Percentiles rank a stretch among this genome's conserved stretches.
phyloP scores from a whole-genome alignment of 1,140 invertebrate genomes.

The Diploscapter pachys region DNA sequence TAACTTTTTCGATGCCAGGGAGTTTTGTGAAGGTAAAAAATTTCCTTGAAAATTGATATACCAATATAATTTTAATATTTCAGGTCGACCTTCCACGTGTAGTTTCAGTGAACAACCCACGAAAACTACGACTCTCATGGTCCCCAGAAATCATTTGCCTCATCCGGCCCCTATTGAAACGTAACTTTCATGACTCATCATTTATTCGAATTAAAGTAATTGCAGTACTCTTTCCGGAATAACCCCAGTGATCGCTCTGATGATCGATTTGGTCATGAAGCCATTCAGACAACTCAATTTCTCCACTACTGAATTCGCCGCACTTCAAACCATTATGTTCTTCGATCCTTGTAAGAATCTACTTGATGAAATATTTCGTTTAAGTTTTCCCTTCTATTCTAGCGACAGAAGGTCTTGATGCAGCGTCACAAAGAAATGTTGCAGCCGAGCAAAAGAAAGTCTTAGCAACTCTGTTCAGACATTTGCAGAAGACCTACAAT shows the following conservation, averaged over 20 bases:
- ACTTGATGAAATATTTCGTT: not conserved
- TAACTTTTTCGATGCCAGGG: constrained; percentile 24
- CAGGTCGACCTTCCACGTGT: constrained; percentile 12
- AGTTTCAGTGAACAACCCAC: constrained; percentile 9
- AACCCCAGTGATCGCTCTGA: constrained; percentile 56
- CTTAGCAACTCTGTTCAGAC: constrained; percentile 47
- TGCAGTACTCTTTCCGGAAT: constrained; percentile 42
- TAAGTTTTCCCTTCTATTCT: constrained; percentile 20
- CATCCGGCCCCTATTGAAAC: not conserved
- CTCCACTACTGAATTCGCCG: constrained; percentile 46
- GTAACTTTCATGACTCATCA: not conserved
- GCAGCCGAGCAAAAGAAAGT: constrained; percentile 54
- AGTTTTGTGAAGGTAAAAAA: constrained; percentile 3
- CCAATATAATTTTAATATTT: not conserved
- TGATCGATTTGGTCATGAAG: constrained; percentile 58
- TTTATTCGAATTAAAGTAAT: not conserved
- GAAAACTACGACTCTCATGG: constrained; percentile 8
- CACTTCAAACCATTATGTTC: constrained; percentile 58
- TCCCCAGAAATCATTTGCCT: not conserved
- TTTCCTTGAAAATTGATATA: not conserved
- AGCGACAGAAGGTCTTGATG: constrained; percentile 57
- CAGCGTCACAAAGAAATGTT: constrained; percentile 56
- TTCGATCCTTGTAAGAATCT: constrained; percentile 52
- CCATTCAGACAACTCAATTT: constrained; percentile 50
- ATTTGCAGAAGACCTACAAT: constrained; percentile 45